These are phyloP conservation scores for Cynaeus angustus DNA, from an alignment of 2,888 invertebrate genomes.

Conservation along the genomic window DNA sequence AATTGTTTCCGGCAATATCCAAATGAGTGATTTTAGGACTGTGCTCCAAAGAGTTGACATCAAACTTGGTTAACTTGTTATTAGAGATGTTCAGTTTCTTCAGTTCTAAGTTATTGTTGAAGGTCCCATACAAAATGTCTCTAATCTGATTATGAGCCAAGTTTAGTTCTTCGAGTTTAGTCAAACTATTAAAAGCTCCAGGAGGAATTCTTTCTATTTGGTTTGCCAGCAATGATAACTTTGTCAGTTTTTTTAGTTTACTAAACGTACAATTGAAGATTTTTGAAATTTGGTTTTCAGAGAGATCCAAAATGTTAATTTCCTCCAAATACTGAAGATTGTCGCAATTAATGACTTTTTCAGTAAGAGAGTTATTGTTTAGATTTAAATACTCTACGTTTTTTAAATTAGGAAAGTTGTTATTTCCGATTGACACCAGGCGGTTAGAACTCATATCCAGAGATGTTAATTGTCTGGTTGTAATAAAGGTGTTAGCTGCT, in stretches of 20 bases:
- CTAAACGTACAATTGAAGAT: slow-evolving; percentile 17
- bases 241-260: slow-evolving; percentile 2
- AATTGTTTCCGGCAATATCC: slow-evolving; percentile 3
- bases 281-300: slow-evolving; percentile 22
- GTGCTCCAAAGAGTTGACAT: background rate
- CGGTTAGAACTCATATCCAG: slow-evolving; percentile 19
- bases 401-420: background rate
- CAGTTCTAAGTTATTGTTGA: background rate
- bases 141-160: slow-evolving; percentile 8
- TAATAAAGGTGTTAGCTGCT: background rate
- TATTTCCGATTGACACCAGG: background rate
- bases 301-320: slow-evolving; percentile 15
- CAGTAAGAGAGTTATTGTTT: slow-evolving; percentile 15
- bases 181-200: slow-evolving; percentile 1
- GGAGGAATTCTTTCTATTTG: slow-evolving; percentile 15
- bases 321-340: slow-evolving; percentile 12
- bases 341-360: slow-evolving; percentile 13
- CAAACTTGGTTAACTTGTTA: slow-evolving; percentile 6
- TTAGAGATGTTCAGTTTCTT: slow-evolving; percentile 16
- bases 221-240: slow-evolving; percentile 7
- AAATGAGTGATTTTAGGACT: background rate
- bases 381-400: slow-evolving; percentile 7
- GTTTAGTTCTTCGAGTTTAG: slow-evolving; percentile 6
- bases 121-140: background rate
- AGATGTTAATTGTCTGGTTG: background rate